Base-by-base conservation (phyloP, 2,797 vertebrate species). In the Ibycter americanus region DNA sequence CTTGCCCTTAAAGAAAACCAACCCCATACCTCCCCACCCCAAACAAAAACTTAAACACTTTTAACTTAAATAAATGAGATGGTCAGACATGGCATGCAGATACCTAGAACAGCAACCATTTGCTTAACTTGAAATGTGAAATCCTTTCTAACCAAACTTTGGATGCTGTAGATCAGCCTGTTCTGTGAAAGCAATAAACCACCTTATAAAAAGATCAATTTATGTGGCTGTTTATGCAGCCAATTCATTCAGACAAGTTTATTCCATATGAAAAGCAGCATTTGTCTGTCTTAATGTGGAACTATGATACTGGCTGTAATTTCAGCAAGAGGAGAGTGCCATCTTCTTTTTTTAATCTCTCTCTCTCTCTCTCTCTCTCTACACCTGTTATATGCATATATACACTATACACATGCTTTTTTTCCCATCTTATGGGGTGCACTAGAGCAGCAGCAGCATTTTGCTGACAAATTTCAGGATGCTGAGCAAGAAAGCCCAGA, bases 101-200 rank as follows among this genome's bases (percentile, higher is more conserved):
- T 40, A 78, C 27, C 61, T 74, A 61, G 56, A 76, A 68, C 6
- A 76, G 47, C n/a, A 86, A 80, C 29, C 16, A 52, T 34, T 89
- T 90, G 67, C 72, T 89, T 76, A 94, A 84, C 52, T 68, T n/a
- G 27, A 85, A 58, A 47, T 31, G 51, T 36, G 83, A 82, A 91
- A 77, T 72, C 56, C 38, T 95, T 83, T 87, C 58, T 91, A 92
- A 96, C 71, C 65, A 93, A 94, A 86, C 65, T 9, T 32, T 56
- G 54, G 54, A 52, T 62, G 29, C 40, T 74, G 34, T 26, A 76
- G 83, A 81, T 54, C 71, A 68, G 59, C 8, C 74, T 68, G 78
- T 85, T 87, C 90, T 76, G 20, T 89, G 84, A 90, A 68, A 92
- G 71, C 87, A 88, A 81, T 83, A 89, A 85, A 72, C 19, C 12